Evolutionary conservation across 2,888 invertebrate species (phyloP).

Genomic region (Galeruca laticollis): DNA sequence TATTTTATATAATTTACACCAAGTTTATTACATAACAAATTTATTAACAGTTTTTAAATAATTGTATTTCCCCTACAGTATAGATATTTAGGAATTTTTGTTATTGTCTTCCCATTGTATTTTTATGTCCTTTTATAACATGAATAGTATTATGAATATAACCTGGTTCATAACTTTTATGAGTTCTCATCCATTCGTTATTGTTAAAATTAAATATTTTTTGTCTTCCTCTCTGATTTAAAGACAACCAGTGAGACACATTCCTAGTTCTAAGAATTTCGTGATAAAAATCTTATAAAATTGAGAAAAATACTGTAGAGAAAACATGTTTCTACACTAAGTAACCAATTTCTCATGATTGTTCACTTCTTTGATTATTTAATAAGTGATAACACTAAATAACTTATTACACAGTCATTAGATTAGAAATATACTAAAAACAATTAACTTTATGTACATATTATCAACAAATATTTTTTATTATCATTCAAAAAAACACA

Average conservation of each 20-base stretch:
- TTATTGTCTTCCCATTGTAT: not conserved
- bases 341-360: constrained; percentile 58
- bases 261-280: not conserved
- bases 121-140: too few relatives aligned
- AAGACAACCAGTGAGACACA: not conserved
- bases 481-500: not conserved
- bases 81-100: not conserved
- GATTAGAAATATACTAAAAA: constrained; percentile 31
- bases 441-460: constrained; percentile 34
- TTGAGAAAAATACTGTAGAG: constrained; percentile 17
- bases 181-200: too few relatives aligned
- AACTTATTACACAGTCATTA: constrained; percentile 34
- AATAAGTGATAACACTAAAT: constrained; percentile 41
- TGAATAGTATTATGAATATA: too few relatives aligned
- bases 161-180: too few relatives aligned
- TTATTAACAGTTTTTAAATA: constrained; percentile 55
- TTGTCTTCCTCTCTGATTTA: not conserved
- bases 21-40: constrained; percentile 60
- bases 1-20: constrained; percentile 57
- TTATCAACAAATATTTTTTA: constrained; percentile 16
- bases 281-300: not conserved
- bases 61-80: constrained; percentile 36
- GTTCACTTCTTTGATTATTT: constrained; percentile 52
- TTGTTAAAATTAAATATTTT: too few relatives aligned
- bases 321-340: constrained; percentile 51